Evolutionary conservation across 92 coral and sea anemone species (phyloP), one percentile per base, ranked within the genome.

Genomic region (Metridium senile): DNA sequence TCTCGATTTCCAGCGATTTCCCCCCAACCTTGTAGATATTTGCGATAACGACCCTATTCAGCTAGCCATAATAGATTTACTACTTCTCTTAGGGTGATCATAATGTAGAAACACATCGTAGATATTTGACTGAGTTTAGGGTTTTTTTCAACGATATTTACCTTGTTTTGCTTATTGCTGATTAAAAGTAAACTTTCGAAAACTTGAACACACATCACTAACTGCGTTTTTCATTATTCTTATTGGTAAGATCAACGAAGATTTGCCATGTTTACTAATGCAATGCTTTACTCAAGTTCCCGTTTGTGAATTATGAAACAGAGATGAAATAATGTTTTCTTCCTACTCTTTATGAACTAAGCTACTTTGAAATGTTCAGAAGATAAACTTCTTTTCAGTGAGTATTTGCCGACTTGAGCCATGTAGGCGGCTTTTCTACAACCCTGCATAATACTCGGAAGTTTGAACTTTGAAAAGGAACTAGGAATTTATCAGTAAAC

Each of bases 1-100:
- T 78, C 75, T 78, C 64, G 62, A 64, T 77, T 77, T 77, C 62
- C 82, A 58, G 75, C 83, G 83, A 68, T 78, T 78, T 68, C 26
- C 75, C 74, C 75, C 68, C 74, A 68, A 78, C 63, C 51, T 68
- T 45, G 83, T 78, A 68, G 83, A 78, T 78, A 66, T 77, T 32
- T 25, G 26, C 65, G 83, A 78, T 78, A 53, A 56, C 31, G 20
- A 53, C 75, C 54, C 68, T 66, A 78, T 70, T 51, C 61, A 26
- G 34, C 33, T 34, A 78, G 75, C 62, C 83, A 69, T 66, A 78
- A 78, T 68, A 68, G 66, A 28, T 21, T 78, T 68, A 10, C 66
- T 58, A 20, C 65, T 58, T 52, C 26, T 64, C 62, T 35, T 43
- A 35, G n/a, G 46, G 21, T 16, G 4, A 54, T 3, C 3, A 54